Base-by-base conservation (phyloP, 1,140 invertebrate genomes). In the Drosophila albomicans region DNA sequence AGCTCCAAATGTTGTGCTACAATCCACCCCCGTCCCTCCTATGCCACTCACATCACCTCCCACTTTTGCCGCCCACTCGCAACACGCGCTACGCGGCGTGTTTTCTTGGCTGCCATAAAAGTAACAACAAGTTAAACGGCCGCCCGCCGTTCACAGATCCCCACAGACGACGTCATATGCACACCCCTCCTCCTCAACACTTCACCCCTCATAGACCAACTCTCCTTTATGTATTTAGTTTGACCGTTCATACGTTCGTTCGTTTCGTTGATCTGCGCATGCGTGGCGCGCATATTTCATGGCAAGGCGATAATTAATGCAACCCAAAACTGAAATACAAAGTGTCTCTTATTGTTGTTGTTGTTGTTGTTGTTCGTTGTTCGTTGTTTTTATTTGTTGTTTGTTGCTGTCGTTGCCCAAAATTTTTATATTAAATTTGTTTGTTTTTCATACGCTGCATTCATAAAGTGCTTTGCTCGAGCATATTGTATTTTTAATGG, bases 301-400 rank as follows among this genome's bases (percentile, higher is more conserved):
- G 85, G 85, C 85, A 79, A 85, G 85, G 85, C 86, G 85, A 89
- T 89, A 89, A 89, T 89, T 89, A 89, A 89, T 89, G 85, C 85
- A 89, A 58, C 85, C 86, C 85, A 89, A 85, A 89, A 89, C 59
- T 35, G 30, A 54, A 54, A 54, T 54, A 54, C 51, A 54, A 54
- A 54, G 66, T 73, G 69, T 68, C 64, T 77, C 57, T 48, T 70
- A 63, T 64, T 66, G 25, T 46, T 58, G 46, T 54, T 61, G 75
- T 16, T 20, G 64, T 45, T 48, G 35, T 38, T n/a, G n/a, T n/a
- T n/a, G n/a, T n/a, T n/a, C n/a, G n/a, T n/a, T 67, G 56, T 51
- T 25, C 13, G 38, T 25, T 58, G 62, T 43, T 72, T 68, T 56
- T 67, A 28, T 11, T 69, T 35, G 20, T 15, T 58, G 41, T 52